Base-by-base conservation (phyloP, 2,888 invertebrate species). In the Oasisia sp. region DNA sequence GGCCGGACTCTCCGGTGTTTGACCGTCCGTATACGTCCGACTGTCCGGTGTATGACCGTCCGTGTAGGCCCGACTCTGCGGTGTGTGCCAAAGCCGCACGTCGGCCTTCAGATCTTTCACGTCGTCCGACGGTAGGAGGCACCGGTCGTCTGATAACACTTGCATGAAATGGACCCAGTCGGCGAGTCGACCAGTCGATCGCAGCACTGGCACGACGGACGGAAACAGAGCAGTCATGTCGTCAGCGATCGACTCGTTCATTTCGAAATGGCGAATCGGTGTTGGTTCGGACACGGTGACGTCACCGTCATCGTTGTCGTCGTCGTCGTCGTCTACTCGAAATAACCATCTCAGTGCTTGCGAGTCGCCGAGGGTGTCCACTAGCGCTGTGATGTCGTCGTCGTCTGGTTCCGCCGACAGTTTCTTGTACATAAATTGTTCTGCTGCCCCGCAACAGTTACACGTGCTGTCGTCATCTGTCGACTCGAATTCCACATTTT, bases 351-450 rank as follows among this genome's bases (percentile, higher is more conserved):
- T 74, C n/a, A 74, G 7, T 74, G 74, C n/a, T 19, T 74, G 74
- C 74, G 74, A 74, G 27, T 74, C 74, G 27, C 74, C 7, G 74
- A 74, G 19, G 2, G 7, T 27, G 74, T 74, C 74, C 2, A 74
- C n/a, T 74, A 74, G 14, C 74, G 74, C 27, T 74, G 74, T 74
- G 27, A 74, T 27, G 74, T 74, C 74, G 27, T 74, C 74, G 74
- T 74, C 74, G 5, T 74, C 74, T 19, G 74, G 74, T 74, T 74
- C 74, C 27, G 74, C 27, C 14, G 19, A 74, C 5, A 74, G 19
- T 74, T 74, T 74, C 74, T 74, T 74, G 74, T n/a, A 74, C 74
- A 74, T n/a, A 74, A 74, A 74, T 19, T 74, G 74, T 74, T 74
- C 74, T 74, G 74, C 7, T 74, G 7, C 74, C 27, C 74, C n/a